Base-by-base conservation (phyloP, 2,797 vertebrate species). In the Pseudotriccus pelzelni region DNA sequence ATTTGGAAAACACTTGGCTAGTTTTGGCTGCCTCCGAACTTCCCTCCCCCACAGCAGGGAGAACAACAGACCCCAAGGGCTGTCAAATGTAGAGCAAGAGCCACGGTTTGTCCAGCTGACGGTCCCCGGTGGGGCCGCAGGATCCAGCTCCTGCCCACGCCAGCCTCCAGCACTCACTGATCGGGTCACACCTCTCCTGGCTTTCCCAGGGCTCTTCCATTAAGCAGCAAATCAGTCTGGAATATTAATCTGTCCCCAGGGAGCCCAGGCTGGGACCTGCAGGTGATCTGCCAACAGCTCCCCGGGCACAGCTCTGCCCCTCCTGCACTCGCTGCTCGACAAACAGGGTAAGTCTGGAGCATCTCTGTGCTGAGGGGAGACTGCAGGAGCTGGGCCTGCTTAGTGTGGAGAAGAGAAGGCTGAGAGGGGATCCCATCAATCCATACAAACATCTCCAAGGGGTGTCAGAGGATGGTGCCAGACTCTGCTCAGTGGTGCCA, bases 1-100 rank as follows among this genome's bases (percentile, higher is more conserved):
- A 80, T 87, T 92, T 89, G 92, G 72, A 86, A 93, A 96, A 87
- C 82, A 93, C 68, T 94, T 39, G 89, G 86, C 87, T 82, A 12
- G 3, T 62, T 21, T 94, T 94, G 89, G 93, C 95, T 96, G 73
- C 82, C 76, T 56, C 66, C 63, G 47, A 55, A 21, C 69, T 53
- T 94, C 82, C 93, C 85, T 88, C 82, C 91, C 62, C 92, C 78
- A 53, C 49, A 62, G 78, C 64, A 50, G 46, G 50, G 84, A 64
- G 90, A 77, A 83, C 63, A 83, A 55, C 46, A 67, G 85, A 58
- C 20, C 84, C 89, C 56, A 23, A 53, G 52, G 0, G 21, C 78
- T 50, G 67, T 4, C 3, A 12, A 62, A 63, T 30, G 14, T 6
- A 53, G 70, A 1, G 21, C 81, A 52, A 77, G 44, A 62, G 67